phyloP scores from a whole-genome alignment of 1,140 invertebrate species.

The Frieseomelitta varia region DNA sequence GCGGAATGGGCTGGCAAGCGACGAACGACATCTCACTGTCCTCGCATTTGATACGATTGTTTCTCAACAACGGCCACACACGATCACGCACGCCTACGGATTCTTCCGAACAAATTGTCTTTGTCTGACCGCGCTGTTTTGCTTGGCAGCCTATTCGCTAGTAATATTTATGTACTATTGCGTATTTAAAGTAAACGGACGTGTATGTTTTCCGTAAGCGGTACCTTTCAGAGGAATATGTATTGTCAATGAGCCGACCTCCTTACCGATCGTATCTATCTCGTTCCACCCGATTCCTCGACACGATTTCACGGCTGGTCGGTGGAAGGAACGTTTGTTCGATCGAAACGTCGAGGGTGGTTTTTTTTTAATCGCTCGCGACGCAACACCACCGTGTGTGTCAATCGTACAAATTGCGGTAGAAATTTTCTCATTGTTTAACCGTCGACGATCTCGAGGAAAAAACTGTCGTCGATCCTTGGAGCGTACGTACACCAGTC shows the following conservation, averaged over 20 bases:
- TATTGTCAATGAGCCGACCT: constrained; percentile 47
- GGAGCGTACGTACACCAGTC: too few species aligned
- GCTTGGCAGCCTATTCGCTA: neutral
- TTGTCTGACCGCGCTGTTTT: neutral
- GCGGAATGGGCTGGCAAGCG: constrained; percentile 12
- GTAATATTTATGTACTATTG: constrained; percentile 52
- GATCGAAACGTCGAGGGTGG: neutral
- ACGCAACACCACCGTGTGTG: constrained; percentile 21
- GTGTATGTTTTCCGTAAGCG: constrained; percentile 44
- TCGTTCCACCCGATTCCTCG: neutral
- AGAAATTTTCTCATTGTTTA: constrained; percentile 12
- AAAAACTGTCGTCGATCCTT: too few species aligned
- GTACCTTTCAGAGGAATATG: constrained; percentile 1
- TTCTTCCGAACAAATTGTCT: neutral
- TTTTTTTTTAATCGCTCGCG: constrained; percentile 37
- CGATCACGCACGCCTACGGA: too few species aligned
- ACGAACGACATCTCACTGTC: neutral
- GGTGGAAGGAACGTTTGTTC: neutral
- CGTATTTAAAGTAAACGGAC: constrained; percentile 44
- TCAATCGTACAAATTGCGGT: constrained; percentile 46
- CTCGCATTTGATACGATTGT: constrained; percentile 2
- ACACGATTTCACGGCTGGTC: neutral
- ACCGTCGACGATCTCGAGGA: constrained; percentile 12
- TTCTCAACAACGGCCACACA: neutral
- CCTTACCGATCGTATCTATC: constrained; percentile 38